Percentiles rank a stretch among this genome's conserved stretches.
Conservation (phyloP, 2,888 invertebrate species). For the Eulithis prunata region DNA sequence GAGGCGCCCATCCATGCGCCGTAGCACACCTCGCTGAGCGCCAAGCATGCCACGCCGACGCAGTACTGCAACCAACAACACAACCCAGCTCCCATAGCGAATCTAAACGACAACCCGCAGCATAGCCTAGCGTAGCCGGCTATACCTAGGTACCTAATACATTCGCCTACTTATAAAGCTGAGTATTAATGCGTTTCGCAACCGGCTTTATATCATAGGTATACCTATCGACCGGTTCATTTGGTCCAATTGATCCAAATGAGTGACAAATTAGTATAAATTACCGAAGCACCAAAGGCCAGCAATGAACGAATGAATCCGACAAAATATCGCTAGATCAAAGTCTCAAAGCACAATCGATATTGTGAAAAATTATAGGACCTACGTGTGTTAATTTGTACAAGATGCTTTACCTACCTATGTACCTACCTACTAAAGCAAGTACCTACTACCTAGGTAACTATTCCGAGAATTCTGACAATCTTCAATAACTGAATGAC, state of each 20-base stretch:
- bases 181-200: background rate
- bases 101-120: too few species aligned
- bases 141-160: too few species aligned
- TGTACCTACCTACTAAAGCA: too few species aligned
- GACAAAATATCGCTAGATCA: background rate
- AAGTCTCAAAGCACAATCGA: background rate
- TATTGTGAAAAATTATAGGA: too few species aligned
- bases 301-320: background rate
- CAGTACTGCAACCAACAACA: constrained; percentile 57
- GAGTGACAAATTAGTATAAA: constrained; percentile 3
- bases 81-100: background rate
- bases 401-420: too few species aligned
- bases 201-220: background rate
- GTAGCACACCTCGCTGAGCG: constrained; percentile 72
- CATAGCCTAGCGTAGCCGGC: too few species aligned
- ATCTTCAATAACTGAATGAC: too few species aligned
- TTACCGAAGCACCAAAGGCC: background rate
- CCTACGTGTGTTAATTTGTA: too few species aligned
- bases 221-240: background rate
- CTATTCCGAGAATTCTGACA: too few species aligned
- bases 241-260: constrained; percentile 3
- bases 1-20: constrained; percentile 78
- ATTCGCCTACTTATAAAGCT: too few species aligned
- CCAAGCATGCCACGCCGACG: constrained; percentile 70
- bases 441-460: too few species aligned